A percentile compares a stretch with the other conserved stretches of the same genome.
These are phyloP conservation scores for Anoplolepis gracilipes DNA, from an alignment of 1,140 invertebrate genomes.

Conservation along the genomic window DNA sequence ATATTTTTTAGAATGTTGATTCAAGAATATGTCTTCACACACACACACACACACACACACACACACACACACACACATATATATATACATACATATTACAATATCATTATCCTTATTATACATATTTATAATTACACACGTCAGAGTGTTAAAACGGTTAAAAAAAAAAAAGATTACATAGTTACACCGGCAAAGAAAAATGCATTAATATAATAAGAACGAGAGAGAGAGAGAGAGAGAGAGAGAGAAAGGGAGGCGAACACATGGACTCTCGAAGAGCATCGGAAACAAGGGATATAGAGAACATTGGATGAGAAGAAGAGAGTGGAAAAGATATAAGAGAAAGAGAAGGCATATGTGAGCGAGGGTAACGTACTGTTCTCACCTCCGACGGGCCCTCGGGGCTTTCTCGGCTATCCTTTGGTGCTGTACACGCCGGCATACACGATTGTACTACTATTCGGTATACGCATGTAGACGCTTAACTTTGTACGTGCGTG, in stretches of 20 bases:
- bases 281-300: slow-evolving; percentile 46
- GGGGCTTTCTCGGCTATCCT: slow-evolving; percentile 73
- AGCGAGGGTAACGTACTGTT: slow-evolving; percentile 79
- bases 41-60: too few relatives aligned
- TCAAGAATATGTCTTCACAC: too few relatives aligned
- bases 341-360: slow-evolving; percentile 49
- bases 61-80: too few relatives aligned
- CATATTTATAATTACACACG: background rate
- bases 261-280: slow-evolving; percentile 35
- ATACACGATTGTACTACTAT: slow-evolving; percentile 42
- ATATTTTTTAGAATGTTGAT: background rate
- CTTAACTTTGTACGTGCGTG: slow-evolving; percentile 43
- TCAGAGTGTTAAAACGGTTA: slow-evolving; percentile 9
- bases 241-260: slow-evolving; percentile 13
- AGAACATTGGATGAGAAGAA: slow-evolving; percentile 63
- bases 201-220: slow-evolving; percentile 74
- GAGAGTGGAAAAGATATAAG: slow-evolving; percentile 62
- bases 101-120: background rate
- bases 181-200: slow-evolving; percentile 49
- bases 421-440: slow-evolving; percentile 51
- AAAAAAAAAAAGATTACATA: slow-evolving; percentile 52
- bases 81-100: background rate
- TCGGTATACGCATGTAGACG: slow-evolving; percentile 6
- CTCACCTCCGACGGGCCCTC: slow-evolving; percentile 79
- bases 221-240: slow-evolving; percentile 53